phyloP scores from a whole-genome alignment of 2,888 invertebrate species.

The Lysandra bellargus region DNA sequence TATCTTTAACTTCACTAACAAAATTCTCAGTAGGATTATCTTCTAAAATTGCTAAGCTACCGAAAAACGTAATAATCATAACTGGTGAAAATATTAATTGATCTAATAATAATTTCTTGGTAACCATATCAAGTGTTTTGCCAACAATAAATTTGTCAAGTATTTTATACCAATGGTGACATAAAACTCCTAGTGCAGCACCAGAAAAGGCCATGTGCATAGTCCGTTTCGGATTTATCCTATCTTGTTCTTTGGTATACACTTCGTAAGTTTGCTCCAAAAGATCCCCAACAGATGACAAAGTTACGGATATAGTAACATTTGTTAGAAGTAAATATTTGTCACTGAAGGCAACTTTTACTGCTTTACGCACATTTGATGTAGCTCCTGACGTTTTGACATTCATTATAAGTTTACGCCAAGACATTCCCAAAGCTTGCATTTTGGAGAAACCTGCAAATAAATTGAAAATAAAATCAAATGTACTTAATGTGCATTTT shows the following conservation, averaged over 20 bases:
- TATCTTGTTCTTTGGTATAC: conserved; percentile 79
- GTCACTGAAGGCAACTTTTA: conserved; percentile 80
- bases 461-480: neutral
- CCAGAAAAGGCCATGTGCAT: conserved; percentile 91
- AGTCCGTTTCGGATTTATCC: conserved; percentile 84
- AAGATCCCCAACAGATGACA: conserved; percentile 90
- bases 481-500: neutral
- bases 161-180: conserved; percentile 93
- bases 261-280: conserved; percentile 92
- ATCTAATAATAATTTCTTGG: conserved; percentile 91
- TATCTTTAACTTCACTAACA: conserved; percentile 84
- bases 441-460: conserved; percentile 45
- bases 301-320: conserved; percentile 86
- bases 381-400: conserved; percentile 48
- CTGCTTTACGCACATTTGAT: conserved; percentile 50
- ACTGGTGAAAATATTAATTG: conserved; percentile 93
- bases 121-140: conserved; percentile 83
- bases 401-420: conserved; percentile 59
- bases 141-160: conserved; percentile 89
- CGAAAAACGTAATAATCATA: conserved; percentile 89
- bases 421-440: conserved; percentile 59
- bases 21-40: conserved; percentile 82
- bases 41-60: conserved; percentile 89
- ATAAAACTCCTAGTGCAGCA: conserved; percentile 87
- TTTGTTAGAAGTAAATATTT: conserved; percentile 91